Evolutionary conservation across 2,888 invertebrate genomes (phyloP).

Genomic region (Trachelus troglodyta): DNA sequence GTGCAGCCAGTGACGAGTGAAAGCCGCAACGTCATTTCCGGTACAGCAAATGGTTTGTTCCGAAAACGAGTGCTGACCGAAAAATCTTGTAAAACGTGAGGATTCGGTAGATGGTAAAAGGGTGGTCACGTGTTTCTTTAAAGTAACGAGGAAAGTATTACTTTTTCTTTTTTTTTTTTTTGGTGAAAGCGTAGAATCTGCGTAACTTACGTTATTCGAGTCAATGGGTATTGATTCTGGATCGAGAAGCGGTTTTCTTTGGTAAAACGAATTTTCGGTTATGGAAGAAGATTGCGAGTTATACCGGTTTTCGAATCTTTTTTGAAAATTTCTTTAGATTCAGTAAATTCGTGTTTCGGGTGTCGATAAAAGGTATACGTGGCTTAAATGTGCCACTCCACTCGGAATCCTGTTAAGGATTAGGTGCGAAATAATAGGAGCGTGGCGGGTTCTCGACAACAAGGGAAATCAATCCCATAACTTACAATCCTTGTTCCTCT

Average conservation of each 20-base stretch:
- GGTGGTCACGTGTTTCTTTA: neutral
- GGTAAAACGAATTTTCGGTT: neutral
- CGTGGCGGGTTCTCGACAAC: constrained; percentile 31
- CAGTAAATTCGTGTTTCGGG: neutral
- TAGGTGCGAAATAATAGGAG: constrained; percentile 32
- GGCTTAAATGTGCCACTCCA: neutral
- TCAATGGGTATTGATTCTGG: neutral
- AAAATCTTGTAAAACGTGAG: neutral
- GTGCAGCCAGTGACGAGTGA: constrained; percentile 26
- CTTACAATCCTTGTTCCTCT: constrained; percentile 40
- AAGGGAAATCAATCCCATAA: constrained; percentile 48
- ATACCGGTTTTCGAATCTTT: neutral
- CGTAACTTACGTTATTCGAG: neutral
- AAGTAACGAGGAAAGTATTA: neutral
- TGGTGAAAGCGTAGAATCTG: neutral
- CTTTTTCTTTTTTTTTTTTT: neutral
- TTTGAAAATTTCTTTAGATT: neutral
- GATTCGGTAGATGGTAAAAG: neutral
- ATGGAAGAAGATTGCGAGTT: neutral
- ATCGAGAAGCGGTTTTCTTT: neutral
- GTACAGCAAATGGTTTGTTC: constrained; percentile 23
- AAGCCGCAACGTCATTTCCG: constrained; percentile 23
- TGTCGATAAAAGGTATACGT: neutral
- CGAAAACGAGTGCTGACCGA: constrained; percentile 8
- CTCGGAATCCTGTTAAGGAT: constrained; percentile 15